Conservation (phyloP, 2,888 invertebrate species). For the Seladonia tumulorum region DNA sequence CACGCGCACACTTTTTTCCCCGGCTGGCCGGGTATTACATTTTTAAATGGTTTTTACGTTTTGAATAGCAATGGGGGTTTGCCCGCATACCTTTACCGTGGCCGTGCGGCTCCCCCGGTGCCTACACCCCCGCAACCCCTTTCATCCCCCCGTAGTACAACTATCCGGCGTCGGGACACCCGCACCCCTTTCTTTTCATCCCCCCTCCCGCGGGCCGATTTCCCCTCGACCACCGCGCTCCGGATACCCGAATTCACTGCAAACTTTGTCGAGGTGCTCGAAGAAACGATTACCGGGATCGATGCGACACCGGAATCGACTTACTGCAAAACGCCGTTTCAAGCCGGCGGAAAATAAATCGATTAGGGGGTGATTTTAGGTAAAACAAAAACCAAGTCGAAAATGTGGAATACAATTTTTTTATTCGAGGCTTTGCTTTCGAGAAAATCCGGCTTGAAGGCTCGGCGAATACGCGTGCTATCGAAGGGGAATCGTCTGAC, state of each 20-base stretch:
- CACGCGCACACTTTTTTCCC: conserved; percentile 75
- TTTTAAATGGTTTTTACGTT: conserved; percentile 84
- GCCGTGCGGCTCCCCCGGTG: conserved; percentile 36
- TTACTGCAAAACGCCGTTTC: background rate
- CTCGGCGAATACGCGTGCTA: too few relatives aligned
- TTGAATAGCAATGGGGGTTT: conserved; percentile 83
- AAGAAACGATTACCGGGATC: background rate
- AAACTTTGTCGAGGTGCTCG: background rate
- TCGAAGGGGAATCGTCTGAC: background rate
- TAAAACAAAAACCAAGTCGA: background rate
- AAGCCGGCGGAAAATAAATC: background rate
- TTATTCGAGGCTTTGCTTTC: background rate
- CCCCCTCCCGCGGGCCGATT: background rate
- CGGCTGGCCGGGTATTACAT: conserved; percentile 81
- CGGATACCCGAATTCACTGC: background rate
- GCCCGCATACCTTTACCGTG: conserved; percentile 66
- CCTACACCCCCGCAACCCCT: background rate
- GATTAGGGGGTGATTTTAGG: background rate
- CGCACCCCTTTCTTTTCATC: conserved; percentile 20
- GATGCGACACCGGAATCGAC: background rate
- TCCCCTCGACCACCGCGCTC: background rate
- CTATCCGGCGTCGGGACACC: conserved; percentile 13
- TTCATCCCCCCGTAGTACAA: background rate
- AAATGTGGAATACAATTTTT: background rate
- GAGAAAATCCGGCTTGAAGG: too few relatives aligned